These are phyloP conservation scores for Diabrotica virgifera DNA, from an alignment of 1,140 invertebrate species.

Conservation along the genomic window DNA sequence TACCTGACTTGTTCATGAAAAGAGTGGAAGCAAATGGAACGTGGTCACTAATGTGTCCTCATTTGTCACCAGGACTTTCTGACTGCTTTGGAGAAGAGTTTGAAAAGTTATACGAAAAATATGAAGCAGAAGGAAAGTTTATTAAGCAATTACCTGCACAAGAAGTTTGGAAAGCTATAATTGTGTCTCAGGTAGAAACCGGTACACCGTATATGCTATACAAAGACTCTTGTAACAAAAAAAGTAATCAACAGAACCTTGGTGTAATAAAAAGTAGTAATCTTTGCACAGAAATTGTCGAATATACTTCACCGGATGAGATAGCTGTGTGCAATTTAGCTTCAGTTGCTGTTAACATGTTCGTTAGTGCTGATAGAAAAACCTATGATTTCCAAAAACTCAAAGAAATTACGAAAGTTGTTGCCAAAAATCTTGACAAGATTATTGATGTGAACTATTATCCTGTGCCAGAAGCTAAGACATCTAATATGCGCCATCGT, in stretches of 20 bases:
- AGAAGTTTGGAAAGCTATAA: conserved; percentile 89
- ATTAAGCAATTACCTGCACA: conserved; percentile 71
- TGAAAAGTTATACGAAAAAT: conserved; percentile 79
- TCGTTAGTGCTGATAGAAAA: conserved; percentile 72
- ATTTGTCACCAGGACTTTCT: conserved; percentile 84
- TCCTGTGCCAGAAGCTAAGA: conserved; percentile 84
- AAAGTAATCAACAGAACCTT: conserved; percentile 98
- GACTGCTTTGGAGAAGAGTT: conserved; percentile 96
- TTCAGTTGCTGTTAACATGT: conserved; percentile 97
- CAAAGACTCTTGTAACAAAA: conserved; percentile 96
- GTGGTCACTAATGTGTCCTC: conserved; percentile 98
- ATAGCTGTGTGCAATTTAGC: conserved; percentile 98
- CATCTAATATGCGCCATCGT: conserved; percentile 88
- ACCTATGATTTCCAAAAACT: conserved; percentile 90
- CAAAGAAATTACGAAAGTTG: conserved; percentile 74
- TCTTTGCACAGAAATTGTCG: conserved; percentile 96
- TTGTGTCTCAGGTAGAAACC: conserved; percentile 96
- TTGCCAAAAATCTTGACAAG: conserved; percentile 93
- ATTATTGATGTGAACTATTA: conserved; percentile 98
- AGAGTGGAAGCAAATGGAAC: conserved; percentile 82
- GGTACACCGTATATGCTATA: conserved; percentile 98
- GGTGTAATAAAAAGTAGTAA: conserved; percentile 99
- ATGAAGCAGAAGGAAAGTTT: conserved; percentile 74
- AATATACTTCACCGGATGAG: conserved; percentile 90
- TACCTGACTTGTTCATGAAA: conserved; percentile 98